Evolutionary conservation across 2,888 invertebrate genomes (phyloP), one percentile per base, ranked within the genome.

Genomic region (Hecatera dysodea): DNA sequence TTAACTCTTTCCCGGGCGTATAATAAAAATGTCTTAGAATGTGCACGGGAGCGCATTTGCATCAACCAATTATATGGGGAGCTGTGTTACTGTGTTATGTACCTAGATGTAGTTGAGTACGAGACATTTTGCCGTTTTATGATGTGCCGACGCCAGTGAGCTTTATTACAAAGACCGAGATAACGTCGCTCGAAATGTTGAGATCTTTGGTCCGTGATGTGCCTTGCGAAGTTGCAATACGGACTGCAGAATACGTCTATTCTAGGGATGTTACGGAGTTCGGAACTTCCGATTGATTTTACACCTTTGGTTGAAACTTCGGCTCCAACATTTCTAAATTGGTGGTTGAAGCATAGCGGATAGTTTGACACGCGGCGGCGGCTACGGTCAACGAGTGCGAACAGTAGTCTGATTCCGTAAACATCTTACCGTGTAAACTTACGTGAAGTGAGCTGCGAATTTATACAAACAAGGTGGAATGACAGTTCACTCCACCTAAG

Each of bases 21-120:
- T n/a, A 90, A 91, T 94, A 93, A 93, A 94, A 93, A 90, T 89
- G 90, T 90, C 90, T 90, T 80, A 87, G 86, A 84, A 88, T 85
- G 85, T 87, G 91, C 90, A 90, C 78, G 74, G 82, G 72, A 78
- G 88, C 84, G 89, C 88, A 92, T 93, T 93, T 91, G 91, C 92
- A 84, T 81, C 80, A 75, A 75, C 75, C 81, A 83, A 79, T 85
- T 85, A 79, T 71, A 85, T 78, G 67, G 78, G 53, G 56, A 62
- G 72, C 44, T 61, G 62, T 71, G 63, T 50, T 76, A 80, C 63
- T 44, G 57, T 67, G 60, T 50, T 72, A 63, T 60, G 72, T 65
- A 59, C 59, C 67, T 67, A 77, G 72, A 73, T 85, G 84, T 79
- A 78, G 80, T 84, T 87, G 82, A 83, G 78, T 75, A 82, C 82